Evolutionary conservation across 1,140 invertebrate genomes (phyloP).

Genomic region (Drosophila gunungcola): DNA sequence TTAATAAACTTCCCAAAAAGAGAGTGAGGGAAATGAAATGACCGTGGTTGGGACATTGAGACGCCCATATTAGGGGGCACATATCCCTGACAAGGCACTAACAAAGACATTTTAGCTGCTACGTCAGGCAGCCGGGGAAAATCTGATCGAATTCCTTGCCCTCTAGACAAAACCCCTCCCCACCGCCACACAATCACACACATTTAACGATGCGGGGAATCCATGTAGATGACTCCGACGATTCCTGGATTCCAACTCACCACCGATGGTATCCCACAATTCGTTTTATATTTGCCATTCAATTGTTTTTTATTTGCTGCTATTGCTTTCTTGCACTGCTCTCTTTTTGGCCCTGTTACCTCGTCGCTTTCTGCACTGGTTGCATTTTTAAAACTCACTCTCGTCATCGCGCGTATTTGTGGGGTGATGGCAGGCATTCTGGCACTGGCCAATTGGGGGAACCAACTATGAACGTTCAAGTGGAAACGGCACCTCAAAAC

Average conservation of each 20-base stretch:
- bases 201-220: slow-evolving; percentile 18
- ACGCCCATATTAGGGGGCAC: slow-evolving; percentile 22
- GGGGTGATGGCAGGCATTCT: neutral
- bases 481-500: too few relatives aligned
- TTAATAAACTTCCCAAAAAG: slow-evolving; percentile 64
- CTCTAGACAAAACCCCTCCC: too few relatives aligned
- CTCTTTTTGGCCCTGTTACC: slow-evolving; percentile 8
- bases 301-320: slow-evolving; percentile 54
- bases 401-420: slow-evolving; percentile 3
- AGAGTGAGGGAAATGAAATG: neutral
- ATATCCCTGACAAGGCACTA: slow-evolving; percentile 55
- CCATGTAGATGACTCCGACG: slow-evolving; percentile 31
- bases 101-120: slow-evolving; percentile 43
- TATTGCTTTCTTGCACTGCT: slow-evolving; percentile 31
- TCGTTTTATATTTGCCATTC: slow-evolving; percentile 60
- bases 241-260: slow-evolving; percentile 1
- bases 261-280: slow-evolving; percentile 40
- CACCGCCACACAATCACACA: too few relatives aligned
- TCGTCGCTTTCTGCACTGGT: slow-evolving; percentile 43
- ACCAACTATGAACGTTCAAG: neutral
- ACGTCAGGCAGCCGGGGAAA: neutral
- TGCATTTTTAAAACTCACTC: slow-evolving; percentile 54
- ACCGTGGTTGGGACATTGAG: neutral
- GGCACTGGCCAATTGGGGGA: neutral
- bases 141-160: slow-evolving; percentile 6